phyloP scores from a whole-genome alignment of 2,113 vertebrate genomes.

The Microtus pennsylvanicus region DNA sequence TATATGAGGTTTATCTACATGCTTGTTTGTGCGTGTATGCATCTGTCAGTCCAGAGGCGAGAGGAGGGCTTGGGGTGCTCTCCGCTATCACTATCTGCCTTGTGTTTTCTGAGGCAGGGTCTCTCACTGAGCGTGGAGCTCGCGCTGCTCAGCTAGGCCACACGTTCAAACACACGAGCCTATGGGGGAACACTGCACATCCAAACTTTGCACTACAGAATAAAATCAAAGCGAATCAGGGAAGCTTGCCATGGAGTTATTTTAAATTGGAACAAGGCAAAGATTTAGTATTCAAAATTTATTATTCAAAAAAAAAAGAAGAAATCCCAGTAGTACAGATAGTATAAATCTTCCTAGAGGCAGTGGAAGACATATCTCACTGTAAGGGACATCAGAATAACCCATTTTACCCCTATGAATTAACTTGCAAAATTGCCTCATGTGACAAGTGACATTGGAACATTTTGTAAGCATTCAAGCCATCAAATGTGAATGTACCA shows the following conservation, averaged over 20 bases:
- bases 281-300: not conserved
- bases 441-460: not conserved
- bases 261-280: slow-evolving; percentile 41
- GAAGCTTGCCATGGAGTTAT: slow-evolving; percentile 12
- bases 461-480: not conserved
- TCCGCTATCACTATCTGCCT: not conserved
- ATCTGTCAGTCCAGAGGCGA: not conserved
- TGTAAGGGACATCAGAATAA: not conserved
- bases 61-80: not conserved
- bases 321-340: not conserved
- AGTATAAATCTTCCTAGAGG: not conserved
- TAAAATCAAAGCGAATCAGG: slow-evolving; percentile 12
- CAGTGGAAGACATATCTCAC: not conserved
- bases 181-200: not conserved
- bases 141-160: not conserved
- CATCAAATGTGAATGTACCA: not conserved
- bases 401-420: not conserved
- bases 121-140: not conserved
- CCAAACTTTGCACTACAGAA: not conserved
- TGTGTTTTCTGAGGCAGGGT: not conserved
- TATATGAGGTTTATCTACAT: not conserved
- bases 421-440: slow-evolving; percentile 3
- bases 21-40: too few species aligned
- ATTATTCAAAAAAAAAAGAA: slow-evolving; percentile 3
- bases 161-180: not conserved